Evolutionary conservation across 2,797 vertebrate genomes (phyloP), one percentile per base, ranked within the genome.

Genomic region (Microctenopoma stevenorrisi): DNA sequence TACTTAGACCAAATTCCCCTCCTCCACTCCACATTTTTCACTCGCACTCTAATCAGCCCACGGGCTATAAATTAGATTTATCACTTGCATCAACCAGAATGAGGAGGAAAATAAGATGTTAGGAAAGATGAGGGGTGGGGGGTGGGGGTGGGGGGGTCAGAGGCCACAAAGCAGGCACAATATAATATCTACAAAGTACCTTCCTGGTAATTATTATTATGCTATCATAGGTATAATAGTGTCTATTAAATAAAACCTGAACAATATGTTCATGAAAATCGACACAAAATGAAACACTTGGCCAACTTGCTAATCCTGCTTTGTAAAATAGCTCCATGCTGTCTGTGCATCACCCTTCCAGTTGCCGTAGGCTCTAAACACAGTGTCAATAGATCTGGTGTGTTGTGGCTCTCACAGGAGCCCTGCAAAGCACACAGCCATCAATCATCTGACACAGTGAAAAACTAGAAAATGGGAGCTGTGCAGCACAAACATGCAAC

Each of bases 41-140:
- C 83, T 85, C 83, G 89, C 80, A 77, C 84, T 89, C 87, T 87
- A 88, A 92, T 92, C 86, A 91, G 78, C 76, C 86, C 72, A 86
- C 14, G 40, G 81, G 81, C 86, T 53, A 88, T 92, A 91, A 92
- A 93, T 86, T 60, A 89, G 84, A 92, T 93, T 93, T 93, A 93
- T 93, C 82, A 88, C 87, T 81, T 77, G 78, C 87, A 90, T 74
- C 73, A 76, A 83, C 66, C 75, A 75, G 67, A 79, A 72, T 72
- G 64, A 69, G 78, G 72, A 74, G 68, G 25, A 22, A 64, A 62
- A 58, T 33, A 71, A 57, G n/a, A 66, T 72, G 60, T 60, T 58
- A 53, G 71, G 42, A 73, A 64, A 82, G 64, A 76, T 18, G 57
- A 81, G 57, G 78, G 18, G 18, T 18, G 18, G 18, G 18, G 18